phyloP scores from a whole-genome alignment of 1,140 invertebrate species.

The Microplitis demolitor region DNA sequence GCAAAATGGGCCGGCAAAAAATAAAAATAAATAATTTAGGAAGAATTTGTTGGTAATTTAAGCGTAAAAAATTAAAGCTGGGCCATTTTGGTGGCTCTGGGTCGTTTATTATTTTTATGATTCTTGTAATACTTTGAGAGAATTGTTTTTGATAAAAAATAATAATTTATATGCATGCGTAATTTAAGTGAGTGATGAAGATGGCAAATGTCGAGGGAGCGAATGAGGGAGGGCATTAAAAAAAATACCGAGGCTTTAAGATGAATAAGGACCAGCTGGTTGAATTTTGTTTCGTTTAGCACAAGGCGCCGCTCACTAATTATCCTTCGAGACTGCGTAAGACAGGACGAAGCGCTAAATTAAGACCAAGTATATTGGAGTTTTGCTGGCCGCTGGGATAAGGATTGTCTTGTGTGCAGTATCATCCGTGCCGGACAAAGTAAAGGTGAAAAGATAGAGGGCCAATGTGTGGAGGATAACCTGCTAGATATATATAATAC shows the following conservation, averaged over 20 bases:
- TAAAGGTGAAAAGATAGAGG: background rate
- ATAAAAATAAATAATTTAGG: too few species aligned
- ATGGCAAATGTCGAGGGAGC: slow-evolving; percentile 4
- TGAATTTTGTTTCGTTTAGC: slow-evolving; percentile 39
- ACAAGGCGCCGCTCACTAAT: slow-evolving; percentile 53
- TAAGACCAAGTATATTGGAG: slow-evolving; percentile 5
- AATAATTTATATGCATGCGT: slow-evolving; percentile 23
- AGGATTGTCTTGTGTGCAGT: background rate
- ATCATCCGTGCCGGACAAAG: background rate
- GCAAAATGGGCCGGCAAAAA: too few species aligned
- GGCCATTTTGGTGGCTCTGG: too few species aligned
- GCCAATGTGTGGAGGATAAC: too few species aligned
- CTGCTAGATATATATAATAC: too few species aligned
- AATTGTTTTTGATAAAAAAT: slow-evolving; percentile 15
- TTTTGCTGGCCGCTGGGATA: background rate
- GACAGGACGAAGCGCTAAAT: slow-evolving; percentile 23
- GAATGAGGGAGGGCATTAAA: background rate
- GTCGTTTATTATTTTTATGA: background rate
- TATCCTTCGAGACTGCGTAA: slow-evolving; percentile 43
- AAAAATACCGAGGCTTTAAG: slow-evolving; percentile 21
- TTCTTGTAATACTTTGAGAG: slow-evolving; percentile 26
- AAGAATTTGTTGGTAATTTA: too few species aligned
- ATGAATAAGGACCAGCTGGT: slow-evolving; percentile 26
- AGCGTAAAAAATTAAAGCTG: too few species aligned
- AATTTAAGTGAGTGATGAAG: slow-evolving; percentile 33